These are phyloP conservation scores for Acipenser oxyrinchus DNA, from an alignment of 2,797 vertebrate genomes.

Conservation along the genomic window DNA sequence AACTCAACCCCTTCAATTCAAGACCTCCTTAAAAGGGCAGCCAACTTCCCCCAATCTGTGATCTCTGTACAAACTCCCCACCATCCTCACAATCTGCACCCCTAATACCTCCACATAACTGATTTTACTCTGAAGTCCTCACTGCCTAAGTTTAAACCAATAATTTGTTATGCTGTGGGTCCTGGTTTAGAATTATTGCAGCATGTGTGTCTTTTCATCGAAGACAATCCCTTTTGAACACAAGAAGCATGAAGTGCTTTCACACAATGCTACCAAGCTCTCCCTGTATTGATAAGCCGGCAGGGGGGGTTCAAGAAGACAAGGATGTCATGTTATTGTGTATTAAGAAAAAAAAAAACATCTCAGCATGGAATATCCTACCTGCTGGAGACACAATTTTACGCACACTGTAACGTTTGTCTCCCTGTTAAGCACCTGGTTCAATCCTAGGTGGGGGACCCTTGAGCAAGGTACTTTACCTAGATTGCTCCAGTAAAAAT, in stretches of 20 bases:
- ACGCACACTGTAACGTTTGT: background rate
- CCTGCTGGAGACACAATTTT: background rate
- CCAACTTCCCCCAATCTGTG: no score
- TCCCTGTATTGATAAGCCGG: background rate
- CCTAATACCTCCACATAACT: background rate
- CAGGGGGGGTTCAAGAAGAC: background rate
- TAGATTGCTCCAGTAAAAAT: no score
- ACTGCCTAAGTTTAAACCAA: background rate
- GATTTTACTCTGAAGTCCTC: background rate
- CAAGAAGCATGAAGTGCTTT: background rate
- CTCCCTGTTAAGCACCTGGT: no score
- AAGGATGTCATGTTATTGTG: background rate
- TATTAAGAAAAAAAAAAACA: background rate
- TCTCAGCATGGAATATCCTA: background rate
- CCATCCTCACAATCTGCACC: background rate
- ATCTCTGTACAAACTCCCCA: background rate
- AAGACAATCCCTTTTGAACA: background rate
- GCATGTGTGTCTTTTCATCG: background rate
- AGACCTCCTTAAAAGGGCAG: no score
- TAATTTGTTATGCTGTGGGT: background rate
- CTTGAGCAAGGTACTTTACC: no score
- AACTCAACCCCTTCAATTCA: no score
- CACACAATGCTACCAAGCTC: background rate
- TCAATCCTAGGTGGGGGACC: no score
- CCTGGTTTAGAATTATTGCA: background rate